Evolutionary conservation across 1,140 invertebrate genomes (phyloP).

Genomic region (Zeugodacus cucurbitae): DNA sequence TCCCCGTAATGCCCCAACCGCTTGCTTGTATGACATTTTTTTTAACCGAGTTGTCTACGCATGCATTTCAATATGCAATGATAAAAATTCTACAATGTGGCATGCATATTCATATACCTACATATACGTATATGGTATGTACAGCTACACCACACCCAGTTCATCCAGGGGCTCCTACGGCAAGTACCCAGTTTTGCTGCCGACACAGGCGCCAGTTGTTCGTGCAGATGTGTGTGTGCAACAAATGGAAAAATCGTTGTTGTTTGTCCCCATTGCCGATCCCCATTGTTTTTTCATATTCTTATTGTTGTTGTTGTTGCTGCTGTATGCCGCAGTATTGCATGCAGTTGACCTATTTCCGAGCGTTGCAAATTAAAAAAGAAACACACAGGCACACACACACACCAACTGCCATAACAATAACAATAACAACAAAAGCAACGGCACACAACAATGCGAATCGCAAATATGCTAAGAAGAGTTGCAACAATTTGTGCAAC

Average conservation of each 20-base stretch:
- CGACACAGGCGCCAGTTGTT: neutral
- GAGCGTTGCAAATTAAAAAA: conserved; percentile 20
- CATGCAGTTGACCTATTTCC: conserved; percentile 41
- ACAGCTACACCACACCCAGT: conserved; percentile 23
- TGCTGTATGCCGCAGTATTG: conserved; percentile 8
- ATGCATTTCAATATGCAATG: too few relatives aligned
- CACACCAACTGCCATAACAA: conserved; percentile 23
- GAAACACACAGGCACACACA: neutral
- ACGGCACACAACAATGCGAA: neutral
- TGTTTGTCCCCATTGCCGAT: conserved; percentile 26
- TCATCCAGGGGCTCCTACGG: neutral
- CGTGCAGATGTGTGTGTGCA: neutral
- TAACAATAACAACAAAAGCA: conserved; percentile 19
- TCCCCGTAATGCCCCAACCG: too few relatives aligned
- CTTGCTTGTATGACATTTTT: too few relatives aligned
- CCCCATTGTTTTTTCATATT: conserved; percentile 37
- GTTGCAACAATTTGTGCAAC: conserved; percentile 28
- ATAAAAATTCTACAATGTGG: too few relatives aligned
- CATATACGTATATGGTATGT: neutral
- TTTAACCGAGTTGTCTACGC: neutral
- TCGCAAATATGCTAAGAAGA: neutral
- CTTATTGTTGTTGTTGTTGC: conserved; percentile 22
- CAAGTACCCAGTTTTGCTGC: neutral
- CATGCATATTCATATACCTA: too few relatives aligned
- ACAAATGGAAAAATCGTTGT: neutral